Base-by-base conservation (phyloP, 2,797 vertebrate genomes). In the Phrynocephalus guinanensis region DNA sequence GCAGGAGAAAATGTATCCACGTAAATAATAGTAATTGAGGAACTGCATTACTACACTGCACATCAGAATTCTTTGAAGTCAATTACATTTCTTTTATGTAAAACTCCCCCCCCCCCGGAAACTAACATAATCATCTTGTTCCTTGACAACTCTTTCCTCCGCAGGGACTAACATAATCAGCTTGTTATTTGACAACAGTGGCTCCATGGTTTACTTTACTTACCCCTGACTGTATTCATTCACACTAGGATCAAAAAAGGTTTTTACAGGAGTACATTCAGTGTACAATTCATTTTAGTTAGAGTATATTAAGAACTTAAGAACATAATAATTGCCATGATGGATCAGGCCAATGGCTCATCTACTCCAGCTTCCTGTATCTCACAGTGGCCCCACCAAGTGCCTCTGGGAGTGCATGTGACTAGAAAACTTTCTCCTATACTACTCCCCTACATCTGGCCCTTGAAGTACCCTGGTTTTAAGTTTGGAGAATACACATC, bases 41-140 rank as follows among this genome's bases (percentile, higher is more conserved):
- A 87, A 38, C 81, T 77, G 4, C 4, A 87, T 8, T 48, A 70
- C n/a, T 84, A 66, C 28, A 18, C 44, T 60, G n/a, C 56, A 87
- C 50, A 78, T 5, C 44, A 87, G 83, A 81, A 30, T 70, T 38
- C 78, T 86, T 80, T 84, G 85, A 26, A 5, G 1, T 73, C 5
- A 50, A 86, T 30, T 79, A 15, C 73, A 72, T 44, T 87, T 77
- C 60, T 90, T 76, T 88, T 44, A 79, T 63, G 50, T 30, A 86
- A 52, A 60, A 24, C 77, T 48, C 75, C 50, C 48, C 63, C 16
- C 77, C 22, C 22, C 11, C 82, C 33, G 33, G 44, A 79, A 10
- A 68, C 24, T 18, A 48, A 77, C 60, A 89, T 16, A 20, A 89
- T 9, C 66, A 77, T 70, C 11, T 6, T 26, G 9, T 24, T 79